Percentiles rank a stretch among this genome's conserved stretches.
These are phyloP conservation scores for Chelonoidis abingdonii DNA, from an alignment of 2,113 vertebrate species.

Conservation along the genomic window DNA sequence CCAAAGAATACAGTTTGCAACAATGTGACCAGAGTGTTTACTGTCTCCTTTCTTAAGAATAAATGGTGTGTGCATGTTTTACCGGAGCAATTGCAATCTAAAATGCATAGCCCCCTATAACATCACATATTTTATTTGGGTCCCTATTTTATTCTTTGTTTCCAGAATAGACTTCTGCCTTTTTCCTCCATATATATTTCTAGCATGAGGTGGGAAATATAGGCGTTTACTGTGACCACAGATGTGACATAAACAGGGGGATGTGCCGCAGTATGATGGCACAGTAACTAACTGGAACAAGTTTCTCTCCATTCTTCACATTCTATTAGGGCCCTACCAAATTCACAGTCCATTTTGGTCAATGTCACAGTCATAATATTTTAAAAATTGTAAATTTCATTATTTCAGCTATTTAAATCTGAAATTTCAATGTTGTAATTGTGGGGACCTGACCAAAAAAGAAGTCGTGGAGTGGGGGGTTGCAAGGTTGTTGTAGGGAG, in stretches of 20 bases:
- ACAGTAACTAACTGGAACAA: neutral
- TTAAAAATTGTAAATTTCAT: too few species aligned
- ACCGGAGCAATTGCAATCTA: neutral
- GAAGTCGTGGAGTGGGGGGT: too few species aligned
- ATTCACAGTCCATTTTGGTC: too few species aligned
- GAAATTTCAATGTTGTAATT: too few species aligned
- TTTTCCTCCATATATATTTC: neutral
- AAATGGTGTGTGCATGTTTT: neutral
- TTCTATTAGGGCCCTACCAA: too few species aligned
- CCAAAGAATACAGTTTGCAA: neutral
- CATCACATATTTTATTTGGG: neutral
- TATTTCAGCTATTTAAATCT: too few species aligned
- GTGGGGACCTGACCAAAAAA: too few species aligned
- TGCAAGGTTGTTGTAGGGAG: too few species aligned
- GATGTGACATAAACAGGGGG: neutral
- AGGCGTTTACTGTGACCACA: neutral
- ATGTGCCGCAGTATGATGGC: neutral
- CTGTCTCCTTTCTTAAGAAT: neutral
- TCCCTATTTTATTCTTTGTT: neutral
- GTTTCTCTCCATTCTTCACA: neutral
- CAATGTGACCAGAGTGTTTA: neutral
- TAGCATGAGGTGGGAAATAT: neutral
- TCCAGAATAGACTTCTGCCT: neutral
- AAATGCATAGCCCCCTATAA: neutral
- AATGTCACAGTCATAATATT: too few species aligned